Evolutionary conservation across 2,113 vertebrate genomes (phyloP), one percentile per base, ranked within the genome.

Genomic region (Pyrgilauda ruficollis): DNA sequence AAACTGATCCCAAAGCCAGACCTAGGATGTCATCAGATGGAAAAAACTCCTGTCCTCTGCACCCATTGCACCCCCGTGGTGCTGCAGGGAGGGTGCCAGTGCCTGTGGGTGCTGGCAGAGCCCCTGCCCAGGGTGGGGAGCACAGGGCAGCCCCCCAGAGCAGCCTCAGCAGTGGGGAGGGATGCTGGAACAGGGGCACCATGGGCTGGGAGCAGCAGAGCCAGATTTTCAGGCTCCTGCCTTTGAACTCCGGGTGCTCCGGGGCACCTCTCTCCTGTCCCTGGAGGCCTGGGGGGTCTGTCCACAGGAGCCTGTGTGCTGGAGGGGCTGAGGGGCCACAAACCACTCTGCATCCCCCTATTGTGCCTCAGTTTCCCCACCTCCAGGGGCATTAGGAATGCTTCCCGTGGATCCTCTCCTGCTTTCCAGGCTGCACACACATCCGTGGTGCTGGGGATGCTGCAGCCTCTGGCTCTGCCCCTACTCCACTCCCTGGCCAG

Each of bases 151-250:
- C 66, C 58, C 49, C 64, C 1, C 26, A 30, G 33, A 78, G 53
- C 30, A 74, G 46, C 56, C 66, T 56, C 44, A 46, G 69, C n/a
- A 37, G 28, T 0, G 0, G 41, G 61, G 49, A 35, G 69, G 46
- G n/a, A n/a, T 3, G 5, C 14, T 43, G 39, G 69, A 82, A 18
- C 0, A 0, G n/a, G 64, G 58, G 22, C 74, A 79, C 47, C 1
- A 1, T 0, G 0, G 35, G 27, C 53, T 83, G 91, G 83, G 43
- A 87, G 89, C 69, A 63, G 87, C 77, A 74, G 43, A 81, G 69
- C 46, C 0, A 10, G 96, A 64, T 91, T 94, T 95, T 81, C 91
- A 94, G 76, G 89, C 77, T 96, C 44, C 80, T 77, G 53, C 20
- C 41, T 93, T 87, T 89, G 64, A 75, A 55, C n/a, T 67, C 21